A percentile compares a stretch with the other conserved stretches of the same genome.
Evolutionary conservation across 2,888 invertebrate species (phyloP).

Genomic region (Acanthosepion lycidas): DNA sequence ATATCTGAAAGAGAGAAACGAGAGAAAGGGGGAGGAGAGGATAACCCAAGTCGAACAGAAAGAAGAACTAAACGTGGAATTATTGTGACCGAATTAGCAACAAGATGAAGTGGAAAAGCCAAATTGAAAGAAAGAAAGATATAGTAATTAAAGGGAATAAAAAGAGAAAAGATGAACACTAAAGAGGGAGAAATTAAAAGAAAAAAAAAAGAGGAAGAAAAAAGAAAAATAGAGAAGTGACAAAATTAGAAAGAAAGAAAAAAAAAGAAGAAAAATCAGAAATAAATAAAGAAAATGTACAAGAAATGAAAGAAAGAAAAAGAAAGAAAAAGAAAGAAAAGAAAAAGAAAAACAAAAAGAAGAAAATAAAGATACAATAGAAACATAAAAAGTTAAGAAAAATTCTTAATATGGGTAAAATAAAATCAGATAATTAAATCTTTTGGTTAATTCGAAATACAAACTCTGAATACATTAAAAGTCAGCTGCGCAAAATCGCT

Average conservation of each 20-base stretch:
- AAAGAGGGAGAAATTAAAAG: neutral
- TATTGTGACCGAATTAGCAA: neutral
- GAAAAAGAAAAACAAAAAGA: neutral
- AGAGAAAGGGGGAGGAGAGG: too few species aligned
- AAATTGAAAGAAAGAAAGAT: too few species aligned
- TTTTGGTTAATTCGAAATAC: too few species aligned
- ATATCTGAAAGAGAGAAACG: too few species aligned
- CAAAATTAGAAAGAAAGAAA: neutral
- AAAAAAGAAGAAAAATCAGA: neutral
- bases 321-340: neutral
- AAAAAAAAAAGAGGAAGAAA: neutral
- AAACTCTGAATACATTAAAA: too few species aligned
- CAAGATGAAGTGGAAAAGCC: neutral
- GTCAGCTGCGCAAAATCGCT: too few species aligned
- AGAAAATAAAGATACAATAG: neutral
- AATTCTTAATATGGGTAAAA: too few species aligned
- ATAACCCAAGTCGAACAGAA: neutral
- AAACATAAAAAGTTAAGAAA: neutral
- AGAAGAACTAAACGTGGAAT: neutral
- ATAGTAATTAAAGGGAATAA: too few species aligned
- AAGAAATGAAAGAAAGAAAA: neutral
- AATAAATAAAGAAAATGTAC: neutral
- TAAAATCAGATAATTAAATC: too few species aligned
- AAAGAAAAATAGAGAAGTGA: neutral
- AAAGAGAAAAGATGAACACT: too few species aligned